Conservation (phyloP, 2,888 invertebrate genomes). For the Plagiodera versicolora region DNA sequence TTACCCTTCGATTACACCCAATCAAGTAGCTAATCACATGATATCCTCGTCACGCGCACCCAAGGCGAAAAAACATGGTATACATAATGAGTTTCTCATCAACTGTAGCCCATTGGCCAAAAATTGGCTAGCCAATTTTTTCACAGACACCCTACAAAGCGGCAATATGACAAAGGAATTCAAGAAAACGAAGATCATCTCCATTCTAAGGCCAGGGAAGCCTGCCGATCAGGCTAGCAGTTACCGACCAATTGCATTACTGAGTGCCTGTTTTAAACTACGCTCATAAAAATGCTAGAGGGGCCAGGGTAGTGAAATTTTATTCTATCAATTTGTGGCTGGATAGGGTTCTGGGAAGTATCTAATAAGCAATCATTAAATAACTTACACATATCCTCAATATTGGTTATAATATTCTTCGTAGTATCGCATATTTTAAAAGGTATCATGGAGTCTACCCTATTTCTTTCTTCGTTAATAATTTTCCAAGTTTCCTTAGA, state of each 20-base stretch:
- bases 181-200: conserved; percentile 16
- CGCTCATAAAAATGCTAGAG: conserved; percentile 1
- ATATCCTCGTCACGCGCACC: too few species aligned
- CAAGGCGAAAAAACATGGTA: too few species aligned
- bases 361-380: background rate
- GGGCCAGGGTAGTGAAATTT: background rate
- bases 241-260: conserved; percentile 4
- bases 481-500: background rate
- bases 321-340: background rate
- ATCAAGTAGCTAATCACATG: too few species aligned
- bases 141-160: conserved; percentile 4
- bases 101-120: conserved; percentile 4
- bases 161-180: conserved; percentile 4
- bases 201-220: conserved; percentile 21
- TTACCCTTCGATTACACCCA: too few species aligned
- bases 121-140: conserved; percentile 14
- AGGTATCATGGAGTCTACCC: background rate
- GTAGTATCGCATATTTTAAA: background rate
- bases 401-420: background rate
- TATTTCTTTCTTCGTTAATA: background rate
- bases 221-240: background rate
- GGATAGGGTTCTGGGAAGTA: background rate
- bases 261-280: conserved; percentile 9
- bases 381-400: background rate
- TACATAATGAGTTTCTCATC: conserved; percentile 17